Base-by-base conservation (phyloP, 2,888 invertebrate genomes). In the Dendrolimus houi region DNA sequence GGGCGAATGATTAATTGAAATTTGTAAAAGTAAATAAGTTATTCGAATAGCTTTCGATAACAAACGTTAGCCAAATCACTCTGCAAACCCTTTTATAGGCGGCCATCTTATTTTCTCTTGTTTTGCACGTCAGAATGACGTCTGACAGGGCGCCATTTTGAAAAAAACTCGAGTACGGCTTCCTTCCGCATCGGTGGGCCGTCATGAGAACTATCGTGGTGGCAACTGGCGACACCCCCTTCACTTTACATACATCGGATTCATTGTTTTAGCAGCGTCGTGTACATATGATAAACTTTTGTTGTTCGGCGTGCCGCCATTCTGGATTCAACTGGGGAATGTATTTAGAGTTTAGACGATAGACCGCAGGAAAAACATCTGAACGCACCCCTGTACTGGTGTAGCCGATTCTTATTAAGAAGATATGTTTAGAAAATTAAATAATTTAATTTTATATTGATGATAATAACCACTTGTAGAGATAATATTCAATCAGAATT, bases 81-180 rank as follows among this genome's bases (percentile, higher is more conserved):
- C 69, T 66, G 64, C 68, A 72, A 74, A 78, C 79, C 83, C 82
- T 71, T 79, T 81, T 75, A 47, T 72, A 65, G 55, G 70, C 77
- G 66, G 85, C 89, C 89, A 89, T 89, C 79, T 88, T 89, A 83
- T 75, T 81, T 82, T 60, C 81, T 78, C 75, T 78, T 78, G 74
- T 78, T 81, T 82, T 69, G 71, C 76, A 75, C 80, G 79, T 83
- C 82, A 85, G 72, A 75, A 69, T 86, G 82, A 86, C 79, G 75
- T 83, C 72, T 87, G 85, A 84, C 82, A 87, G 73, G 83, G 81
- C 71, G 90, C 90, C 90, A 90, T 90, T 87, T 90, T 90, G 85
- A 83, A 89, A 89, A 85, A 88, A 87, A 79, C 82, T 87, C 75
- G 76, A 87, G 85, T 81, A 81, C 81, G 87, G 89, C 87, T 90